A percentile compares a stretch with the other conserved stretches of the same genome.
Conservation (phyloP, 2,113 vertebrate species). For the Emydura subglobosa region DNA sequence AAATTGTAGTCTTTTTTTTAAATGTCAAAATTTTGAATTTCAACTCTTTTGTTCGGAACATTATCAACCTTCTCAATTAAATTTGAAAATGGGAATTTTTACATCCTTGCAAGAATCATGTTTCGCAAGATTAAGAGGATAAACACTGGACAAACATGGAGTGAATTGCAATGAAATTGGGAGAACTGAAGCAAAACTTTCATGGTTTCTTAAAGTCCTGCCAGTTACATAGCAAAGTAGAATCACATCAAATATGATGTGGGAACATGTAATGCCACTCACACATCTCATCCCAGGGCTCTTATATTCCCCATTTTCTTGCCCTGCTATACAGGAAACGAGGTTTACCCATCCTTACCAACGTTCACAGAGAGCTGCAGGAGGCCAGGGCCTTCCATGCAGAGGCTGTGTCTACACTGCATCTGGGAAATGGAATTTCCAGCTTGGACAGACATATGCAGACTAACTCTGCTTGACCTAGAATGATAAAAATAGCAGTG, state of each 20-base stretch:
- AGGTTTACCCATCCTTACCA: not conserved
- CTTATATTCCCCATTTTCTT: not conserved
- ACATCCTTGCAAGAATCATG: not conserved
- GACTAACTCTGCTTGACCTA: too few species aligned
- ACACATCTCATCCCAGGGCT: too few species aligned
- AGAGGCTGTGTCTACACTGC: not conserved
- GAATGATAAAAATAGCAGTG: too few species aligned
- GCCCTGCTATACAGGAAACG: not conserved
- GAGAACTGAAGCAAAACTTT: not conserved
- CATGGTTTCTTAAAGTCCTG: not conserved
- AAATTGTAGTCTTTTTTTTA: not conserved
- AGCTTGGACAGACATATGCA: not conserved
- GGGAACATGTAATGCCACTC: too few species aligned
- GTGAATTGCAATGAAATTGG: not conserved
- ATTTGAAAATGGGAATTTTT: not conserved
- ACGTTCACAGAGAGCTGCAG: not conserved
- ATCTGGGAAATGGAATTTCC: not conserved
- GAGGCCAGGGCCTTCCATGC: too few species aligned
- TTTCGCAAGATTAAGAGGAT: not conserved
- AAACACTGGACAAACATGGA: not conserved
- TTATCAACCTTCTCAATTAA: not conserved
- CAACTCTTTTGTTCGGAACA: not conserved
- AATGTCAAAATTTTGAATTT: not conserved
- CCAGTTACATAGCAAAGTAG: not conserved
- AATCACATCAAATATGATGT: not conserved